Evolutionary conservation across 1,140 invertebrate species (phyloP).

Genomic region (Trachymyrmex septentrionalis): DNA sequence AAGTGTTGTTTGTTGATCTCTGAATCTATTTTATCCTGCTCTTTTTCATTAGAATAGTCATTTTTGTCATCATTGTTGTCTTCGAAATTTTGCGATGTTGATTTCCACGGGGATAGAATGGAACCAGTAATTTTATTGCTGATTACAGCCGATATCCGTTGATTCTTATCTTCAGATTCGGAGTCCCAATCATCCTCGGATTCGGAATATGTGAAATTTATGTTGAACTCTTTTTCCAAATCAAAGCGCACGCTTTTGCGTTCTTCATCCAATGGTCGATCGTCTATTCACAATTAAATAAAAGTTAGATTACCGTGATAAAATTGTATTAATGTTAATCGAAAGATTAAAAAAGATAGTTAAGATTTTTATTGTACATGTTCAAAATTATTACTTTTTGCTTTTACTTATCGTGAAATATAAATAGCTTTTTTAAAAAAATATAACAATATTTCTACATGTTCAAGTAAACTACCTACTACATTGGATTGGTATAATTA

Average conservation of each 20-base stretch:
- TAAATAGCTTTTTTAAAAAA: constrained; percentile 6
- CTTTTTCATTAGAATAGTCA: constrained; percentile 29
- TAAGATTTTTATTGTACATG: not conserved
- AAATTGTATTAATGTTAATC: not conserved
- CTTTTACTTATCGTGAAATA: not conserved
- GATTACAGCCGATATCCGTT: constrained; percentile 67
- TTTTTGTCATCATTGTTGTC: constrained; percentile 59
- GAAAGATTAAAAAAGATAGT: not conserved
- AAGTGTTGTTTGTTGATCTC: constrained; percentile 14
- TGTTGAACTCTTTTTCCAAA: constrained; percentile 84
- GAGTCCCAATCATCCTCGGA: constrained; percentile 87
- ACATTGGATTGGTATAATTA: not conserved
- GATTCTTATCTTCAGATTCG: constrained; percentile 83
- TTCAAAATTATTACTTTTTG: not conserved
- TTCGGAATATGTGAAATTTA: constrained; percentile 84
- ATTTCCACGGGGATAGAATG: constrained; percentile 13
- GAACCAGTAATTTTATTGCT: constrained; percentile 50
- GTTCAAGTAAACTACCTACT: not conserved
- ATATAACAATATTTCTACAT: not conserved
- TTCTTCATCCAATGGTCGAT: constrained; percentile 88
- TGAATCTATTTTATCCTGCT: constrained; percentile 36
- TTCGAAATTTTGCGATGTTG: constrained; percentile 24
- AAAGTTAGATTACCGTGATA: not conserved
- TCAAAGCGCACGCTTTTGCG: constrained; percentile 91
- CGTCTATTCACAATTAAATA: constrained; percentile 73